Percentiles rank a stretch among this genome's conserved stretches.
Conservation (phyloP, 2,113 vertebrate genomes). For the Neopipo cinnamomea region DNA sequence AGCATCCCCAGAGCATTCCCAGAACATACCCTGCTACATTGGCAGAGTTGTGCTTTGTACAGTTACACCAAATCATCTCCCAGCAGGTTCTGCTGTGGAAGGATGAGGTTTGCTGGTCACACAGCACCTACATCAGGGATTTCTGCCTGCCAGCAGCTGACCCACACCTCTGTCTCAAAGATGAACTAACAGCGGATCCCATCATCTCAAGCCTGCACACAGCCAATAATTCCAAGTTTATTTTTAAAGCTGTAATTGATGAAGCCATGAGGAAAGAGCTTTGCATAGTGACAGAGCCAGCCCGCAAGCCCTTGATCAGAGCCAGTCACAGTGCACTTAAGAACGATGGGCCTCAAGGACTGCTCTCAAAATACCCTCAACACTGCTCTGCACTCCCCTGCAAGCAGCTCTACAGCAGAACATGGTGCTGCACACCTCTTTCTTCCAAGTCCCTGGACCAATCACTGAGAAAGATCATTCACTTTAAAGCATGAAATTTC, state of each 20-base stretch:
- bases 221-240: background rate
- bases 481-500: background rate
- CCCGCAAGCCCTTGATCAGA: background rate
- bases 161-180: background rate
- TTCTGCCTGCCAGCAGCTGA: background rate
- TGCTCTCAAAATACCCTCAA: background rate
- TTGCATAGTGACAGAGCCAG: background rate
- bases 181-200: background rate
- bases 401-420: background rate
- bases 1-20: background rate
- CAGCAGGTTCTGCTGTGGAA: background rate
- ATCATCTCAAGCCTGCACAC: background rate
- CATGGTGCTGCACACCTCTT: background rate
- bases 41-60: background rate
- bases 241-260: background rate
- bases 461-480: background rate
- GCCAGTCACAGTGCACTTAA: background rate
- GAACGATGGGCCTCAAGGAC: background rate
- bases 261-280: background rate
- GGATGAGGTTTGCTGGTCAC: background rate
- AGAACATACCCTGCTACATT: background rate
- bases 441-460: background rate
- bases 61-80: fast-evolving
- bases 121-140: background rate
- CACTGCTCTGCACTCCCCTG: background rate